Percentiles rank a stretch among this genome's conserved stretches.
These are phyloP conservation scores for Erynnis tages DNA, from an alignment of 2,888 invertebrate species.

Conservation along the genomic window DNA sequence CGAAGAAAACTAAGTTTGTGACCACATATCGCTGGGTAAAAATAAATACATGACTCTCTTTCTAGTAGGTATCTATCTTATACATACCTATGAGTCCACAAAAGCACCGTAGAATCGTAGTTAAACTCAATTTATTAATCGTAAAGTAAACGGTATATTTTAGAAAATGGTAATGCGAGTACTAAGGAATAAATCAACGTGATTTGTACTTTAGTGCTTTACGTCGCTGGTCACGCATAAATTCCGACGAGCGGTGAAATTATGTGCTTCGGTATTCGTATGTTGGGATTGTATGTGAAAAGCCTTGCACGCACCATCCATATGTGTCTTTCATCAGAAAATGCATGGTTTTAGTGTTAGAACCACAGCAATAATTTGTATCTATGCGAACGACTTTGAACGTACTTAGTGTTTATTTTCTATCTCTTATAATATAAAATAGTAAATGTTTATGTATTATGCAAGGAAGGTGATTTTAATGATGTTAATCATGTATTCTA, in stretches of 20 bases:
- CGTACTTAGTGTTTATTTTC: too few species aligned
- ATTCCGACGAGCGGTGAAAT: constrained; percentile 54
- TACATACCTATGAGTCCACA: too few species aligned
- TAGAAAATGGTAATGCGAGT: constrained; percentile 9
- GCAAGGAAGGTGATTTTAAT: too few species aligned
- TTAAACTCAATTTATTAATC: constrained; percentile 17
- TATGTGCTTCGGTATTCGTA: constrained; percentile 44
- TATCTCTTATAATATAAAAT: too few species aligned
- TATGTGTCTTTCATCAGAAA: neutral
- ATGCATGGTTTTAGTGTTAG: neutral
- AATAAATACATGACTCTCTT: too few species aligned
- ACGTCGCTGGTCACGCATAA: constrained; percentile 54
- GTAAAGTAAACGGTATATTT: constrained; percentile 17
- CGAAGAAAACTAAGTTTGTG: too few species aligned
- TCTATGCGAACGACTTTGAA: too few species aligned
- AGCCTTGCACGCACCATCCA: neutral
- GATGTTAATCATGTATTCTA: too few species aligned
- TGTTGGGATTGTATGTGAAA: constrained; percentile 27
- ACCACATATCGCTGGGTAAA: too few species aligned
- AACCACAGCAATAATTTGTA: neutral
- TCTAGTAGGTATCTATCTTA: too few species aligned
- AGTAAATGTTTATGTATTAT: too few species aligned
- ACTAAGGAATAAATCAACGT: constrained; percentile 51
- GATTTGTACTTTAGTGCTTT: constrained; percentile 58
- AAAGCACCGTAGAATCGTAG: neutral